These are phyloP conservation scores for Deilephila porcellus DNA, from an alignment of 2,888 invertebrate species.

Conservation along the genomic window DNA sequence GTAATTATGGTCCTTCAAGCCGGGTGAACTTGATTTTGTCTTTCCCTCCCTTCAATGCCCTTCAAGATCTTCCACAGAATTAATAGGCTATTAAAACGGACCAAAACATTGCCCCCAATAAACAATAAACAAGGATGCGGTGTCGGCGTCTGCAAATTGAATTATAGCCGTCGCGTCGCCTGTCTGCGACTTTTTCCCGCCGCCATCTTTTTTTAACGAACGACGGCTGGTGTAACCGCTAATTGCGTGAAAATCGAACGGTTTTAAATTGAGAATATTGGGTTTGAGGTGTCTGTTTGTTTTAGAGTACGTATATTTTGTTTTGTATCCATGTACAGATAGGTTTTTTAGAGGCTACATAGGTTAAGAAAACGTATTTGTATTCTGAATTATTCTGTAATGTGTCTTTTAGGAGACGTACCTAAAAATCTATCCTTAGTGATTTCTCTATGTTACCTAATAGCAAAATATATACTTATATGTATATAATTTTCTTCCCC, in stretches of 20 bases:
- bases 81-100: constrained; percentile 17
- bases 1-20: background rate
- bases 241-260: constrained; percentile 20
- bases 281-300: background rate
- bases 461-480: too few relatives aligned
- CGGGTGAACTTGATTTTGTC: background rate
- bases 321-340: background rate
- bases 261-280: background rate
- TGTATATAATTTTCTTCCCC: too few relatives aligned
- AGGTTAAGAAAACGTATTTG: too few relatives aligned
- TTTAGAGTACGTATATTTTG: background rate
- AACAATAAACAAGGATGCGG: constrained; percentile 14
- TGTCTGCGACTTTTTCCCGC: constrained; percentile 34
- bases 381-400: too few relatives aligned
- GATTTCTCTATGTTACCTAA: too few relatives aligned
- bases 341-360: background rate
- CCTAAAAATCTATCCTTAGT: too few relatives aligned
- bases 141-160: constrained; percentile 59
- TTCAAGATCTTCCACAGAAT: background rate
- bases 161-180: constrained; percentile 47
- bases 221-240: constrained; percentile 11
- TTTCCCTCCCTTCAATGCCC: background rate
- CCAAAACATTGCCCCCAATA: constrained; percentile 1
- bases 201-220: constrained; percentile 33
- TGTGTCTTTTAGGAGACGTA: too few relatives aligned